Conservation (phyloP, 2,888 invertebrate genomes). For the Heliconius aoede region DNA sequence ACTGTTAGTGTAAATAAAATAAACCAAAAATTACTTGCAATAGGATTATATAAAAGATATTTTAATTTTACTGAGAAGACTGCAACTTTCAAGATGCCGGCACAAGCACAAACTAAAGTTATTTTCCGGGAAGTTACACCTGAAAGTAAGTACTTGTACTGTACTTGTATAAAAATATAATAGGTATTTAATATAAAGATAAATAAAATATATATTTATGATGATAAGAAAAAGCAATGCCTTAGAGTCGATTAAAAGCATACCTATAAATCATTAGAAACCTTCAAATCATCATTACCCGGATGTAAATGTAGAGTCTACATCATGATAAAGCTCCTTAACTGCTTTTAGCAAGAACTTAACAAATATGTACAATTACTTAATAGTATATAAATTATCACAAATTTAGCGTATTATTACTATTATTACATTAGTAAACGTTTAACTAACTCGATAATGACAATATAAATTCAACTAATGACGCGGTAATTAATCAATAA, state of each 20-base stretch:
- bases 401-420: not conserved
- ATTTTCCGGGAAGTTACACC: constrained; percentile 74
- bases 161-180: too few species aligned
- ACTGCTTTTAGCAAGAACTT: not conserved
- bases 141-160: constrained; percentile 68
- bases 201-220: not conserved
- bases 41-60: not conserved
- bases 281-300: not conserved
- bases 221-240: not conserved
- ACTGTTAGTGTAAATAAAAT: not conserved
- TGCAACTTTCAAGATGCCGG: constrained; percentile 65
- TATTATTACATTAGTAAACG: not conserved
- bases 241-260: not conserved
- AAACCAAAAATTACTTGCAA: not conserved
- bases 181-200: not conserved
- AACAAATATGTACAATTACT: not conserved
- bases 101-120: constrained; percentile 65
- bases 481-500: not conserved
- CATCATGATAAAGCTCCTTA: not conserved
- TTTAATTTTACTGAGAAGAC: constrained; percentile 10
- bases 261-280: not conserved
- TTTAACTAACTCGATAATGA: not conserved
- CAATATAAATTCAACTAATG: not conserved
- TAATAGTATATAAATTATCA: not conserved
- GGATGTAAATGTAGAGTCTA: constrained; percentile 1